Base-by-base conservation (phyloP, 2,113 vertebrate genomes). In the Pionites leucogaster region DNA sequence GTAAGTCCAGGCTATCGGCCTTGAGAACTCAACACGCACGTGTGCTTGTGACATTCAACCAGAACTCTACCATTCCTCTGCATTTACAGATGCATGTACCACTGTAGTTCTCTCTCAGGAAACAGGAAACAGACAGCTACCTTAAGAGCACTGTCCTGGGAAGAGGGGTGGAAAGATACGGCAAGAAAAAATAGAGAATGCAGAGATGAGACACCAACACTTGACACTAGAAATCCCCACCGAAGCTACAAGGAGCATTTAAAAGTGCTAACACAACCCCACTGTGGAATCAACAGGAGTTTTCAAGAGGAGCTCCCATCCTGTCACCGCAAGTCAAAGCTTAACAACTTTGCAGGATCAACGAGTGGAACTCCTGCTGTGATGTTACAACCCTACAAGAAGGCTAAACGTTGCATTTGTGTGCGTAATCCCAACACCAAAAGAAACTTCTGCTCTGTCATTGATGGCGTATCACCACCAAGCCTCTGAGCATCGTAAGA, bases 341-440 rank as follows among this genome's bases (percentile, higher is more conserved):
- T 52, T 27, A 90, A 68, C 57, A 93, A 75, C 70, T 64, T 46
- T 76, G 70, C 79, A 90, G 57, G 57, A 90, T 31, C 39, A 64
- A 52, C 1, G 4, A 92, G 39, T 4, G 31, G 35, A 59, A 33
- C 52, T 82, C 47, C 79, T 1, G 1, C 9, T 55, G 57, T 50
- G 88, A 55, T 0, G 1, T 33, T 82, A 15, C 8, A 55, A 46
- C 67, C 47, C 62, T 25, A 2, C 79, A 72, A 23, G 53, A 50
- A 39, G 24, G 57, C 47, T 35, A 33, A 11, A 23, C 35, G 3
- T 5, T 1, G 52, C n/a, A 17, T 76, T 55, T 82, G 33, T 1
- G 0, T 46, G 47, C 6, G 2, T 52, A 19, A 47, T 83, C 59
- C 59, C 37, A 76, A 72, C 53, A 37, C 68, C 7, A 13, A 75